Percentiles rank a stretch among this genome's conserved stretches.
Conservation (phyloP, 2,888 invertebrate species). For the Asteroscopus sphinx region DNA sequence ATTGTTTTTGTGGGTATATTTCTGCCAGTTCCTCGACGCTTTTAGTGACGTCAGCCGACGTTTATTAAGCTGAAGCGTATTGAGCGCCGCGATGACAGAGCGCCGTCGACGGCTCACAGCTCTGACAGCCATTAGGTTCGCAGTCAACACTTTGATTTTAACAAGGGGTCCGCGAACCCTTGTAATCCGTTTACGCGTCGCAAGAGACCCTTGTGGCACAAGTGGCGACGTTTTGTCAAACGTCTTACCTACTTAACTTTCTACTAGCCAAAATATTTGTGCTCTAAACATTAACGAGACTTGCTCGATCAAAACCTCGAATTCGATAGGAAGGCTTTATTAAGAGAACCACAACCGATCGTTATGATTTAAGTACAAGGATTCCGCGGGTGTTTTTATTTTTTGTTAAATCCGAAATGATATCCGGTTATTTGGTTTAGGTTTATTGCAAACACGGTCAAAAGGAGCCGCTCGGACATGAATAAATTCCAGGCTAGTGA, state of each 20-base stretch:
- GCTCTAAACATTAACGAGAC: slow-evolving; percentile 54
- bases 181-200: slow-evolving; percentile 82
- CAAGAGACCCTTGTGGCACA: slow-evolving; percentile 71
- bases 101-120: slow-evolving; percentile 18
- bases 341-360: slow-evolving; percentile 22
- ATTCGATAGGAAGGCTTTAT: slow-evolving; percentile 32
- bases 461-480: slow-evolving; percentile 51
- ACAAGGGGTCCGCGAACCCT: slow-evolving; percentile 76
- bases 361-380: slow-evolving; percentile 8
- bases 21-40: neutral
- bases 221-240: slow-evolving; percentile 77
- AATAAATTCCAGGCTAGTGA: slow-evolving; percentile 61
- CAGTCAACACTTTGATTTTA: slow-evolving; percentile 84
- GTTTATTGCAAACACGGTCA: slow-evolving; percentile 57
- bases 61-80: slow-evolving; percentile 2
- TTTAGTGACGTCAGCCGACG: slow-evolving; percentile 2
- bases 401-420: slow-evolving; percentile 5
- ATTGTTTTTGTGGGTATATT: too few species aligned
- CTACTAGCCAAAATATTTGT: slow-evolving; percentile 68
- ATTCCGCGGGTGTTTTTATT: slow-evolving; percentile 8
- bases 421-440: slow-evolving; percentile 33
- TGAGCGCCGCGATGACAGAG: slow-evolving; percentile 22
- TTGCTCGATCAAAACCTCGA: slow-evolving; percentile 22
- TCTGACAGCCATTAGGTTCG: slow-evolving; percentile 76
- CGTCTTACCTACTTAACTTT: slow-evolving; percentile 70